Base-by-base conservation (phyloP, 2,888 invertebrate genomes). In the Spicauda simplicius region DNA sequence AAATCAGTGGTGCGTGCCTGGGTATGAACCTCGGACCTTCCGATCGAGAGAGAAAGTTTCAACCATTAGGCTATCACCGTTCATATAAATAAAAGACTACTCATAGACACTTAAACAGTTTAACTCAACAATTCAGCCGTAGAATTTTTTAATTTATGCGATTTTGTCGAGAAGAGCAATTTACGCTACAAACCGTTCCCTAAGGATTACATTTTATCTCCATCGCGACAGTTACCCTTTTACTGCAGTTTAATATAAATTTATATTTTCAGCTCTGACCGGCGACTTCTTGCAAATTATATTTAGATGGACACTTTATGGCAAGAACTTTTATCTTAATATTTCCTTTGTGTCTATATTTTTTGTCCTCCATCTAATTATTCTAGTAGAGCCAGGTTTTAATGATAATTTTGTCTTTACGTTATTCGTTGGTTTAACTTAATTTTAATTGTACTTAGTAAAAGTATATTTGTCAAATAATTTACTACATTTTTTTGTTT, bases 161-260 rank as follows among this genome's bases (percentile, higher is more conserved):
- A 45, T 61, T 61, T 53, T 37, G 60, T 37, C 33, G 60, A 61
- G 60, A 18, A n/a, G 60, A 61, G 60, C 60, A 61, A 61, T 61
- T 53, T 52, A 19, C 60, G 60, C 60, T 52, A 16, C 52, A 33
- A 30, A 61, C 55, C 30, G 50, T 54, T 33, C 54, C 55, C 55
- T 18, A 3, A n/a, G 55, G 63, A 63, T 48, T 63, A 55, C 55
- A 63, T 63, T 63, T 63, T 63, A 63, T 63, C 55, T 45, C 55
- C 45, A 25, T 48, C 54, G 30, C 30, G 55, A 63, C 45, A 48
- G 55, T 63, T 55, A 55, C 53, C 55, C 55, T 62, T 55, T 63
- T 54, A 55, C 63, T 63, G 63, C 63, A 55, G 30, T 63, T 63
- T 63, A 55, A 48, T 63, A 63, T 63, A 48, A 63, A 63, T 63